Evolutionary conservation across 2,113 vertebrate species (phyloP).

Genomic region (Stomatorhinus ivindoensis): DNA sequence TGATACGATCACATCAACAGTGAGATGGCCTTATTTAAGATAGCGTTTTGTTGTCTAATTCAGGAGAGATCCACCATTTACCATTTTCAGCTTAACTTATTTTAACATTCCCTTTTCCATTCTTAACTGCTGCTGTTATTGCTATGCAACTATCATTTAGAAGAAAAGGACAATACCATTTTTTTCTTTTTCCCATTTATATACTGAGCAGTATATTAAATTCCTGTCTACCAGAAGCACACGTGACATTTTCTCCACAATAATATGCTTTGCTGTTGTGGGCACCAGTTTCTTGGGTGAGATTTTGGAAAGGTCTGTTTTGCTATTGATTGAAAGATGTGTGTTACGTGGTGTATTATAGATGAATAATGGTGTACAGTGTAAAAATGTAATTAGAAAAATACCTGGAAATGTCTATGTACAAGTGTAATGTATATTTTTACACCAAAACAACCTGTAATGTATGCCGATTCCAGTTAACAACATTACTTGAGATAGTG

Average conservation of each 20-base stretch:
- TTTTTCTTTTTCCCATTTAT: constrained; percentile 26
- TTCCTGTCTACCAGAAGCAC: constrained; percentile 38
- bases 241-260: constrained; percentile 54
- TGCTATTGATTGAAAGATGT: constrained; percentile 52
- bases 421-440: constrained; percentile 28
- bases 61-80: neutral
- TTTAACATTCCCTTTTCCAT: neutral
- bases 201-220: neutral
- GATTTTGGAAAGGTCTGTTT: constrained; percentile 54
- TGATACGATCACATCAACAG: neutral
- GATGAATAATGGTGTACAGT: constrained; percentile 68
- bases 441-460: constrained; percentile 26
- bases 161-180: constrained; percentile 19
- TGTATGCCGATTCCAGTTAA: constrained; percentile 17
- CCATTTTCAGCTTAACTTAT: constrained; percentile 5
- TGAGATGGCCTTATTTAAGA: neutral
- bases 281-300: constrained; percentile 54
- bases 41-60: neutral
- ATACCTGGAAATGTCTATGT: constrained; percentile 27
- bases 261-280: constrained; percentile 39
- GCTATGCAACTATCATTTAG: constrained; percentile 65
- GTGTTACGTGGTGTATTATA: constrained; percentile 69
- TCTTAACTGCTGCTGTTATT: constrained; percentile 46
- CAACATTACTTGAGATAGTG: constrained; percentile 13
- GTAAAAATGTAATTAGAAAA: constrained; percentile 55